Percentiles rank a stretch among this genome's conserved stretches.
Evolutionary conservation across 2,797 vertebrate species (phyloP).

Genomic region (Gastrophryne carolinensis): DNA sequence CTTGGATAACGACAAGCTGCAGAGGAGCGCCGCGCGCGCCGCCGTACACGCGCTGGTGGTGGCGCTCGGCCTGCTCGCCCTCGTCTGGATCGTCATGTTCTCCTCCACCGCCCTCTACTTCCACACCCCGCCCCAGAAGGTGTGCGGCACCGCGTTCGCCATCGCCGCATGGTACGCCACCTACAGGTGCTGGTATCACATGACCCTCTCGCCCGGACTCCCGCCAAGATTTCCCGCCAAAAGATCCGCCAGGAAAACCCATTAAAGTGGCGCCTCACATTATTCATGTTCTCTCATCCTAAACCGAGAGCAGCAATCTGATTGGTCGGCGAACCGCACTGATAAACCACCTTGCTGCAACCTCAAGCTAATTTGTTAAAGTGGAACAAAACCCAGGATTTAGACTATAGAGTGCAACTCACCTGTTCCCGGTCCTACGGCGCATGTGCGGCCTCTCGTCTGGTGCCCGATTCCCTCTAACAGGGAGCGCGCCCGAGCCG

Average conservation of each 20-base stretch:
- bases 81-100: conserved; percentile 91
- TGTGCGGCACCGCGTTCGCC: conserved; percentile 80
- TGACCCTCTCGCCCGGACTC: conserved; percentile 82
- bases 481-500: no score
- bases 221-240: conserved; percentile 68
- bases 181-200: conserved; percentile 85
- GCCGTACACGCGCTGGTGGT: conserved; percentile 73
- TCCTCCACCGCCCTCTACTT: conserved; percentile 89
- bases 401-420: no score
- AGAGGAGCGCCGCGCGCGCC: conserved; percentile 56
- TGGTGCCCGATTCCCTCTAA: no score
- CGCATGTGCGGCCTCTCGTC: no score
- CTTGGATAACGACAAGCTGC: conserved; percentile 68
- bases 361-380: no score
- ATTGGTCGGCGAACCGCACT: no score
- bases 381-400: no score
- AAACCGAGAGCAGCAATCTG: no score
- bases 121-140: conserved; percentile 81
- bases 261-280: neutral
- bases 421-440: no score
- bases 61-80: conserved; percentile 75
- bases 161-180: conserved; percentile 84
- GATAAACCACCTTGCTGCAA: no score
- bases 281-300: no score
- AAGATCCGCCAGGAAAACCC: neutral